phyloP scores from a whole-genome alignment of 2,113 vertebrate species.

The Entomyzon cyanotis region DNA sequence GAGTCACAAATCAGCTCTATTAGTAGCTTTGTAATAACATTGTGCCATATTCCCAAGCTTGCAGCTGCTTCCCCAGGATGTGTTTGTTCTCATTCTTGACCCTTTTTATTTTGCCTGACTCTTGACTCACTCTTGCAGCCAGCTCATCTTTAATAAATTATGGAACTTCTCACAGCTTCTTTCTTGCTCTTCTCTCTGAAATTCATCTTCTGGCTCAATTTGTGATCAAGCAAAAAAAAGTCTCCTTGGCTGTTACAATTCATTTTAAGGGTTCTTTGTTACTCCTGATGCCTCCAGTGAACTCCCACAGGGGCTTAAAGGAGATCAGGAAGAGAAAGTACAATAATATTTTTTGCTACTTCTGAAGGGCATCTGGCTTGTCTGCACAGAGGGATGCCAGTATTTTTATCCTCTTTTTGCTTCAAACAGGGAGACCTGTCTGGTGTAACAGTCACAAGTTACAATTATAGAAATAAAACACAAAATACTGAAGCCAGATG shows the following conservation, averaged over 20 bases:
- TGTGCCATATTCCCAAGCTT: not conserved
- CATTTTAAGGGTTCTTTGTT: slow-evolving; percentile 1
- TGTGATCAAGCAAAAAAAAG: not conserved
- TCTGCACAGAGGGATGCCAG: not conserved
- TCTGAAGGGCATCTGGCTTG: not conserved
- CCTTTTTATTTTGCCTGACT: slow-evolving; percentile 1
- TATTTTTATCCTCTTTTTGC: not conserved
- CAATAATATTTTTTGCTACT: not conserved
- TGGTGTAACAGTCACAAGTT: not conserved
- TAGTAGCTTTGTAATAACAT: not conserved
- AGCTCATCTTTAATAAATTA: slow-evolving; percentile 10
- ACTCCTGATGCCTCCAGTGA: not conserved
- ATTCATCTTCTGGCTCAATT: not conserved
- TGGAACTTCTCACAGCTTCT: not conserved
- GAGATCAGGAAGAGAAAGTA: not conserved
- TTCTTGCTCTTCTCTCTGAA: not conserved
- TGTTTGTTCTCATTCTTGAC: slow-evolving; percentile 26
- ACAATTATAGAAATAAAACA: not conserved
- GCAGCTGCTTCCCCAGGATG: not conserved
- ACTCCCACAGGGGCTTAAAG: not conserved
- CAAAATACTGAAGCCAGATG: not conserved
- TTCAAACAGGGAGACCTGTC: not conserved
- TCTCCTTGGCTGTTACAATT: slow-evolving; percentile 5
- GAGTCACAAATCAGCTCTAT: not conserved
- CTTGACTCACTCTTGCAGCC: not conserved